These are phyloP conservation scores for Scalopus aquaticus DNA, from an alignment of 2,113 vertebrate genomes.

Conservation along the genomic window DNA sequence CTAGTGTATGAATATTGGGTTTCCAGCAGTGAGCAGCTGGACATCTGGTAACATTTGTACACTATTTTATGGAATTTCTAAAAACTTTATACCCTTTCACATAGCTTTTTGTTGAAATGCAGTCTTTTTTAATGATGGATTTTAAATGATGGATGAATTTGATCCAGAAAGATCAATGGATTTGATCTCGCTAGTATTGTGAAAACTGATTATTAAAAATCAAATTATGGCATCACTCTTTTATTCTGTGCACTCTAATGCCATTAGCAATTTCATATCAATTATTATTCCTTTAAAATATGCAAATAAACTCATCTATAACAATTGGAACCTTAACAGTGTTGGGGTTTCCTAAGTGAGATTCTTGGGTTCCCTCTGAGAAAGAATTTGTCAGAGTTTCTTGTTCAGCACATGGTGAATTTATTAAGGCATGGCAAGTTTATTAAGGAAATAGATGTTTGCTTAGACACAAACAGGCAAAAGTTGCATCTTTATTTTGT, in stretches of 20 bases:
- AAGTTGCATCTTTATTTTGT: too few relatives aligned
- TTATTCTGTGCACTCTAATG: background rate
- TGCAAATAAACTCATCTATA: background rate
- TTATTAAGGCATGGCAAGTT: too few relatives aligned
- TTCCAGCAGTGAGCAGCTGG: too few relatives aligned
- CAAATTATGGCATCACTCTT: background rate
- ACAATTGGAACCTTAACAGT: background rate
- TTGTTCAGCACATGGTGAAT: too few relatives aligned
- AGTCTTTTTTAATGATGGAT: background rate
- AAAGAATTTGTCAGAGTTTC: too few relatives aligned
- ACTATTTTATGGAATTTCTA: background rate
- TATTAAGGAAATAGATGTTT: too few relatives aligned
- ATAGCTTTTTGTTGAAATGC: background rate
- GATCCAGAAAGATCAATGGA: background rate
- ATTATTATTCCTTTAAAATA: background rate
- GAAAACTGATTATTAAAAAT: constrained; percentile 3
- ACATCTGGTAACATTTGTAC: background rate
- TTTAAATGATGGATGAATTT: background rate
- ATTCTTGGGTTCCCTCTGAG: too few relatives aligned
- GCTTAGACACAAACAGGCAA: too few relatives aligned
- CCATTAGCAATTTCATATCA: background rate
- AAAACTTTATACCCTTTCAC: background rate
- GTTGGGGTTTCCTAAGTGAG: too few relatives aligned
- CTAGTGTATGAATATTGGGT: too few relatives aligned
- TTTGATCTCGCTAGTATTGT: background rate